Evolutionary conservation across 2,797 vertebrate genomes (phyloP).

Genomic region (Macroramphosus scolopax): DNA sequence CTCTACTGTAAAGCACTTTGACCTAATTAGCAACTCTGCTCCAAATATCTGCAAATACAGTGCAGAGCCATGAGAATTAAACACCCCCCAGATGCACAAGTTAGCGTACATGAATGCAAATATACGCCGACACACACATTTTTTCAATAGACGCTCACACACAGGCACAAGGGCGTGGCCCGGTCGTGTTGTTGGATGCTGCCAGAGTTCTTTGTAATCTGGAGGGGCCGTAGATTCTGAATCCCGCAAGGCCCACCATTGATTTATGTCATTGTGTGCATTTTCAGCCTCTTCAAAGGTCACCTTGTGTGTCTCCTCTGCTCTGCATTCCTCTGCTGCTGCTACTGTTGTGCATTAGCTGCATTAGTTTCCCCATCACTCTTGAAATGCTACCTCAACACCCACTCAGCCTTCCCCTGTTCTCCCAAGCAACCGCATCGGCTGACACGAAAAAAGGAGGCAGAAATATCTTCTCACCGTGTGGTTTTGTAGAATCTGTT

Average conservation of each 20-base stretch:
- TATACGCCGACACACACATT: conserved; percentile 18
- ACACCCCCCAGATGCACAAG: conserved; percentile 12
- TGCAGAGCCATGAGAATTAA: conserved; percentile 21
- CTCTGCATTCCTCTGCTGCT: conserved; percentile 52
- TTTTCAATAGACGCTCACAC: conserved; percentile 21
- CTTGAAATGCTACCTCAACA: conserved; percentile 35
- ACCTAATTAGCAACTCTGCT: conserved; percentile 52
- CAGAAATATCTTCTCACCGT: conserved; percentile 31
- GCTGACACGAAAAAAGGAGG: conserved; percentile 20
- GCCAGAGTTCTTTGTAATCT: conserved; percentile 60
- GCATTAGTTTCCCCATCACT: conserved; percentile 46
- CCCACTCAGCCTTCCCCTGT: conserved; percentile 11
- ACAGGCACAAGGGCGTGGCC: conserved; percentile 28
- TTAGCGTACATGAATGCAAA: conserved; percentile 36
- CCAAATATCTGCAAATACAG: conserved; percentile 43
- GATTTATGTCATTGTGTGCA: conserved; percentile 77
- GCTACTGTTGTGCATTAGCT: conserved; percentile 49
- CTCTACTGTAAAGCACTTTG: conserved; percentile 28
- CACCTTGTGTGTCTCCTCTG: conserved; percentile 70
- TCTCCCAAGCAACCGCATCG: conserved; percentile 20
- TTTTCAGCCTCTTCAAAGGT: conserved; percentile 74
- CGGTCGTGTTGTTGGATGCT: conserved; percentile 44
- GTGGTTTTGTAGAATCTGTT: conserved; percentile 33
- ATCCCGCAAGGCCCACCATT: conserved; percentile 62
- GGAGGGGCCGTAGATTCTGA: conserved; percentile 57